Percentiles rank a stretch among this genome's conserved stretches.
Conservation (phyloP, 2,113 vertebrate genomes). For the Saccopteryx leptura region DNA sequence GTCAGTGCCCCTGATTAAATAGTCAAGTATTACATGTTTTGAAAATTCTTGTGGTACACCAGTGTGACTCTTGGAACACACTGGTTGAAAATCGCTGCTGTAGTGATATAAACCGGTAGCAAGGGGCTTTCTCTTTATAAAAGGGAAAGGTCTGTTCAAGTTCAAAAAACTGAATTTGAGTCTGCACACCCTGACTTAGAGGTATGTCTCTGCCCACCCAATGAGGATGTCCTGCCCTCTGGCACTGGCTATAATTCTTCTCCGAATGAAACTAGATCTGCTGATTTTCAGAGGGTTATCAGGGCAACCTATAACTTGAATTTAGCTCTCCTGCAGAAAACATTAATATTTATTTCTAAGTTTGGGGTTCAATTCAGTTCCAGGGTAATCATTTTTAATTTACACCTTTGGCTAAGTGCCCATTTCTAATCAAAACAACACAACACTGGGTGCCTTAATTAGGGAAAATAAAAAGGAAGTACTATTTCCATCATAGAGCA, state of each 20-base stretch:
- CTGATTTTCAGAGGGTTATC: background rate
- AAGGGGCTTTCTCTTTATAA: background rate
- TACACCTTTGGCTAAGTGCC: background rate
- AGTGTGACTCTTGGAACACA: too few relatives aligned
- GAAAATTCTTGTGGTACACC: too few relatives aligned
- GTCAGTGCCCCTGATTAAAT: too few relatives aligned
- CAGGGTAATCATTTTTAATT: background rate
- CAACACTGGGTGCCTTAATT: background rate
- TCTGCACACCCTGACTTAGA: background rate
- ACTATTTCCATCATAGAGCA: background rate
- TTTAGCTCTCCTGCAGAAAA: background rate
- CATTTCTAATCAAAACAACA: conserved; percentile 52
- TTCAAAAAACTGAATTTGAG: background rate
- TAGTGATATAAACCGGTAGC: background rate
- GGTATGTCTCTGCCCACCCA: background rate
- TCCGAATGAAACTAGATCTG: background rate
- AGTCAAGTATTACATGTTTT: too few relatives aligned
- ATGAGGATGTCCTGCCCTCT: background rate
- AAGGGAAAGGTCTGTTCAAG: background rate
- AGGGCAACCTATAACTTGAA: background rate
- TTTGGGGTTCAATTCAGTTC: background rate
- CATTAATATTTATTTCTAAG: background rate
- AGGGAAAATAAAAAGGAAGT: background rate
- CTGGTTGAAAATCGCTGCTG: too few relatives aligned
- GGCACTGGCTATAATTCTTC: background rate